Evolutionary conservation across 2,797 vertebrate genomes (phyloP).

Genomic region (Linurgus olivaceus): DNA sequence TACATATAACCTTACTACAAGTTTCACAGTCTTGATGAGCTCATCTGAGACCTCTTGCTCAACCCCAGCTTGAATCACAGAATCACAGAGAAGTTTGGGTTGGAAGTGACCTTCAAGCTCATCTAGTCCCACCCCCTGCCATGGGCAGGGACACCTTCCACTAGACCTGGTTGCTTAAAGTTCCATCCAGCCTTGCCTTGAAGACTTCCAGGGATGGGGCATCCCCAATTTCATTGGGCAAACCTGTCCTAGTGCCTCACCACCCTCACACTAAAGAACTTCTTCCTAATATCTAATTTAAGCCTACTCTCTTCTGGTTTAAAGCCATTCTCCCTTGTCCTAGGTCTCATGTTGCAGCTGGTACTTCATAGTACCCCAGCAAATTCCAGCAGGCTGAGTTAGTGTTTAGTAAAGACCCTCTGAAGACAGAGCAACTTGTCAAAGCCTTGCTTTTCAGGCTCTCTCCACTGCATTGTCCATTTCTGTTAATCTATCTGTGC

Average conservation of each 20-base stretch:
- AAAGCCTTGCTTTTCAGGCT: background rate
- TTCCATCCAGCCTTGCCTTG: background rate
- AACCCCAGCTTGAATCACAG: background rate
- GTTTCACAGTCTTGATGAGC: background rate
- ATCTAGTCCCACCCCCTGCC: background rate
- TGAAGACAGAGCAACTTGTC: background rate
- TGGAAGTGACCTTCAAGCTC: background rate
- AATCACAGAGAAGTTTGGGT: background rate
- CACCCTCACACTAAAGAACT: background rate
- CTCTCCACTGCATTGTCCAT: background rate
- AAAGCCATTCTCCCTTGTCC: background rate
- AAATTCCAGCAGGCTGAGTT: background rate
- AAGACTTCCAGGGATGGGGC: background rate
- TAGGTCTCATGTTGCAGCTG: fast-evolving
- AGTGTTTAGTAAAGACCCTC: background rate
- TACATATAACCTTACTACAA: background rate
- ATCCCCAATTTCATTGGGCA: background rate
- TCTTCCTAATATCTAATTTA: background rate
- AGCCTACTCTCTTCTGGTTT: background rate
- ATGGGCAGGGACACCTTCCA: background rate
- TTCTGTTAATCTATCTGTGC: background rate
- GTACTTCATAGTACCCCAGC: background rate
- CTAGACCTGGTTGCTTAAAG: background rate
- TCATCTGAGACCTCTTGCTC: fast-evolving
- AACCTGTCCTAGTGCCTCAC: background rate